Base-by-base conservation (phyloP, 2,888 invertebrate species). In the Hypomecis atomaria region DNA sequence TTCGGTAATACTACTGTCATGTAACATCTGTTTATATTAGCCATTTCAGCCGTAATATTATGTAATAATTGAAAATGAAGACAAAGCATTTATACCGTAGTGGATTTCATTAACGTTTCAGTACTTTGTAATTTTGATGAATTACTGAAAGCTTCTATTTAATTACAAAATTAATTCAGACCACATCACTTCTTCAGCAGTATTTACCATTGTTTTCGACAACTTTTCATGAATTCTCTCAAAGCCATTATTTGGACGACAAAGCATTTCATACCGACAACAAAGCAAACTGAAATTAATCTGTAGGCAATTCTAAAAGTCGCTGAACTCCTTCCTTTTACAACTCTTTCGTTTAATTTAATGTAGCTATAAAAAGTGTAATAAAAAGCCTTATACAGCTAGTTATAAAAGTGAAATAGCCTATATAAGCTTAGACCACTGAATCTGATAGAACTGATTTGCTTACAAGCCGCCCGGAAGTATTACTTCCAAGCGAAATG, bases 381-480 rank as follows among this genome's bases (percentile, higher is more conserved):
- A 52, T 55, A 55, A 54, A 47, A 37, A 52, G 5, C 23, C 3
- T 40, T 0, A 23, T 6, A n/a, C 9, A 13, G 36, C 43, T 43
- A 52, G 52, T 40, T 48, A 48, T 60, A 42, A 61, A 61, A 37
- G 43, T 42, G 23, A 48, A 63, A 43, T 58, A 58, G 42, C 5
- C 6, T 53, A 2, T 23, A 37, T 45, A 47, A 58, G 53, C 38
- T n/a, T 62, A 58, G 57, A 55, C 36, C 59, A 54, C 43, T 59
- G 54, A 50, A 56, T 56, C 52, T 40, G 49, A 49, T 59, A 36
- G 40, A 44, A 50, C 23, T 54, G 63, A 59, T 59, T 64, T 59
- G 59, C 59, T 64, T 55, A 40, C 50, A 45, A 49, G n/a, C 57
- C 49, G 43, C n/a, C 45, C 37, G 53, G 59, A 59, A 64, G 47